Base-by-base conservation (phyloP, 2,888 invertebrate genomes). In the Ophion obscuratus region DNA sequence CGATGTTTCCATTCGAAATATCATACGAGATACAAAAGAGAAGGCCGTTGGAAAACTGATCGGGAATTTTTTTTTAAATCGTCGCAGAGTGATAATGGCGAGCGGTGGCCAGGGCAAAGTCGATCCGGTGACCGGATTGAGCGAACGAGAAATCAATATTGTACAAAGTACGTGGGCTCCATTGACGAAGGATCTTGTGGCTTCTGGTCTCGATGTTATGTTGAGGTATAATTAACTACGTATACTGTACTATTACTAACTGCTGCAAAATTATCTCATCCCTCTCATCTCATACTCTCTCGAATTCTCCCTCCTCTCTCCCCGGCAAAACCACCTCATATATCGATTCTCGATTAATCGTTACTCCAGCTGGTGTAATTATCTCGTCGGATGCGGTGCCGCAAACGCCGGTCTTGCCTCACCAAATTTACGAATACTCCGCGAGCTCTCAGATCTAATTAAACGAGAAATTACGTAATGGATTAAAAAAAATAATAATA, bases 141-240 rank as follows among this genome's bases (percentile, higher is more conserved):
- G 94, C 5, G 93, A 92, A 24, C 93, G 93, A 64, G 94, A 95
- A 88, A 94, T 94, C 88, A 91, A 92, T 83, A 90, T 94, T 70
- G 93, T 95, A 27, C 92, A 92, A 68, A 93, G 92, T 84, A 94
- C 95, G 20, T 95, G 95, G 95, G 92, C 90, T 24, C 86, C 94
- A 61, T 93, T 95, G 44, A 93, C 92, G 83, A 94, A 94, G 89
- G 95, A 95, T 89, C 90, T 94, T n/a, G 92, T 94, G 40, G 93
- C 91, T 84, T 92, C 94, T 83, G 95, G 95, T 73, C 89, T 94
- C 24, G 92, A 94, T 59, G 92, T 95, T 71, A 95, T 95, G 91
- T 87, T 92, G 73, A 90, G 93, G 95, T 95, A 92, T 47, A 47
- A 94, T 94, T 92, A 88, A 57, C 74, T 62, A 81, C 61, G 70